These are phyloP conservation scores for Colostygia pectinataria DNA, from an alignment of 2,888 invertebrate genomes.

Conservation along the genomic window DNA sequence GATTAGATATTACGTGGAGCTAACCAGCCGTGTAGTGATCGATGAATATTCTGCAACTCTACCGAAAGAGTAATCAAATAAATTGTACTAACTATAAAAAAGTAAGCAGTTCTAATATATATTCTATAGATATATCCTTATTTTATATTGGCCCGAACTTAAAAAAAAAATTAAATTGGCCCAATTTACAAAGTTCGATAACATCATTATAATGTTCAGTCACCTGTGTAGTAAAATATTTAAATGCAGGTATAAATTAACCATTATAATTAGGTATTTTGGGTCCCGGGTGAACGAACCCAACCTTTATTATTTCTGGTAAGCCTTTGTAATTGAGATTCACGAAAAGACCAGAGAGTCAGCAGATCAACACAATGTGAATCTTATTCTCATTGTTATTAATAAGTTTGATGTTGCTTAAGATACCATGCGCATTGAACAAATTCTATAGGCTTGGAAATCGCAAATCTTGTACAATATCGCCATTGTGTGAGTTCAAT, in stretches of 20 bases:
- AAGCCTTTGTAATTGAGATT: conserved; percentile 6
- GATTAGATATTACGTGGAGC: no score
- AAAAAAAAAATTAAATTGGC: conserved; percentile 1
- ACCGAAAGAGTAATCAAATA: no score
- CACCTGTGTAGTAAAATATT: neutral
- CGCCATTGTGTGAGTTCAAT: neutral
- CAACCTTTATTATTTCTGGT: neutral
- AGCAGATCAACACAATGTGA: no score
- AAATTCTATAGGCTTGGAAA: neutral
- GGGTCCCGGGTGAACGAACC: conserved; percentile 3
- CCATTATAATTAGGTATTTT: neutral
- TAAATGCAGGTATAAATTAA: neutral
- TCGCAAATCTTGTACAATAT: conserved; percentile 1
- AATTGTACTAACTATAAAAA: no score
- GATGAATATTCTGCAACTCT: no score
- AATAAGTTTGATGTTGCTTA: no score
- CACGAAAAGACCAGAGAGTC: neutral
- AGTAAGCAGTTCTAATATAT: no score
- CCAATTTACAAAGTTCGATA: neutral
- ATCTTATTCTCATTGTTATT: no score
- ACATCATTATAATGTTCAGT: conserved; percentile 4
- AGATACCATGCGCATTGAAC: neutral
- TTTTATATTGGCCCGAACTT: neutral
- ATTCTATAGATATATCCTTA: no score
- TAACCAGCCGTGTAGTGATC: no score